Conservation (phyloP, 1,140 invertebrate species). For the Dendroctonus ponderosae region DNA sequence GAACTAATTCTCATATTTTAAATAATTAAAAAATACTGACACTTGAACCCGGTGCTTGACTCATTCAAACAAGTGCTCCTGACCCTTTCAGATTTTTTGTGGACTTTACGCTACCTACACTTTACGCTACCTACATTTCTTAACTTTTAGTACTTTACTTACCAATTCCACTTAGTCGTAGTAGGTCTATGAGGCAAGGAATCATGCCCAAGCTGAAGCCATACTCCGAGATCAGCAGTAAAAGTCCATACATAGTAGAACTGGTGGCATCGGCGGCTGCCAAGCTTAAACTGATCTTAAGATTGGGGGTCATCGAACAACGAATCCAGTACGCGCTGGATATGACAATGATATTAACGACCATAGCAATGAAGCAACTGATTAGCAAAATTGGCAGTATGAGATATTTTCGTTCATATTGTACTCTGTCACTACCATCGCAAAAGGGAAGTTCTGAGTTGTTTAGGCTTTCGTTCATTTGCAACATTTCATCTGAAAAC, state of each 20-base stretch:
- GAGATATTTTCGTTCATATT: constrained; percentile 6
- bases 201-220: constrained; percentile 15
- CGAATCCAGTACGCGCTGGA: constrained; percentile 57
- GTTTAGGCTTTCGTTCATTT: too few species aligned
- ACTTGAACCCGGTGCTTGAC: too few species aligned
- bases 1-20: too few species aligned
- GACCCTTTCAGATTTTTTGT: too few species aligned
- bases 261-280: constrained; percentile 61
- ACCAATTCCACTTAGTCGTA: constrained; percentile 37
- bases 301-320: constrained; percentile 57
- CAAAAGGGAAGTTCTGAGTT: too few species aligned
- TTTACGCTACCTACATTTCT: too few species aligned
- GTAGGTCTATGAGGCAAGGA: constrained; percentile 21
- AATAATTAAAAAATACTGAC: too few species aligned
- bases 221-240: constrained; percentile 58
- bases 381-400: constrained; percentile 37
- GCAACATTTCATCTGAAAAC: too few species aligned
- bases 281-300: constrained; percentile 61
- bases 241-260: constrained; percentile 53
- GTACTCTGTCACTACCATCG: neutral
- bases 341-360: constrained; percentile 57
- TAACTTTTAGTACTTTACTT: neutral
- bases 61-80: too few species aligned
- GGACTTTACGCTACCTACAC: too few species aligned
- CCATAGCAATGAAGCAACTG: constrained; percentile 51